phyloP scores from a whole-genome alignment of 2,113 vertebrate species.

The Romanogobio albipinnatus region DNA sequence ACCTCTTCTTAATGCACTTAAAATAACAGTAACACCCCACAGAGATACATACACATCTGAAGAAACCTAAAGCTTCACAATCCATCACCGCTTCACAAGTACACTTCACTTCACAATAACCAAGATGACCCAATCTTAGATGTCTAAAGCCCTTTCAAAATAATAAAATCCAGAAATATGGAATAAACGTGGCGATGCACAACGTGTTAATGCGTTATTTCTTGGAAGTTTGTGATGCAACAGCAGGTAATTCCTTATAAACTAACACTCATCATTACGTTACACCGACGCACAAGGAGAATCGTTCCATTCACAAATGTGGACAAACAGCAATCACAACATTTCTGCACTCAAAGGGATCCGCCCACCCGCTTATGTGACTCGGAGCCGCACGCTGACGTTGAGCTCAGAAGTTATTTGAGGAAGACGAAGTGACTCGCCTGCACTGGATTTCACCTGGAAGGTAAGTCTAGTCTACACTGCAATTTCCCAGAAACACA shows the following conservation, averaged over 20 bases:
- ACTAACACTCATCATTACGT: slow-evolving; percentile 8
- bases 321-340: slow-evolving; percentile 79
- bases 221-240: slow-evolving; percentile 32
- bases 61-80: background rate
- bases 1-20: slow-evolving; percentile 2
- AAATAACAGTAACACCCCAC: background rate
- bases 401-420: slow-evolving; percentile 54
- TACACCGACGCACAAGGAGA: slow-evolving; percentile 47
- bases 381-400: slow-evolving; percentile 55
- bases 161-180: background rate
- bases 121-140: background rate
- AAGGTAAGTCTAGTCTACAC: slow-evolving; percentile 64
- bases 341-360: slow-evolving; percentile 69
- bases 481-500: slow-evolving; percentile 5
- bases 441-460: slow-evolving; percentile 49
- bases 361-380: slow-evolving; percentile 62
- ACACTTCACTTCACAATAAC: no score
- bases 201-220: background rate
- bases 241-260: background rate
- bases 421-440: slow-evolving; percentile 59
- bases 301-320: slow-evolving; percentile 70
- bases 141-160: background rate
- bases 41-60: background rate
- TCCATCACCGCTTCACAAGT: no score
- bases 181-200: background rate